Evolutionary conservation across 2,113 vertebrate species (phyloP), one percentile per base, ranked within the genome.

Genomic region (Cottus gobio): DNA sequence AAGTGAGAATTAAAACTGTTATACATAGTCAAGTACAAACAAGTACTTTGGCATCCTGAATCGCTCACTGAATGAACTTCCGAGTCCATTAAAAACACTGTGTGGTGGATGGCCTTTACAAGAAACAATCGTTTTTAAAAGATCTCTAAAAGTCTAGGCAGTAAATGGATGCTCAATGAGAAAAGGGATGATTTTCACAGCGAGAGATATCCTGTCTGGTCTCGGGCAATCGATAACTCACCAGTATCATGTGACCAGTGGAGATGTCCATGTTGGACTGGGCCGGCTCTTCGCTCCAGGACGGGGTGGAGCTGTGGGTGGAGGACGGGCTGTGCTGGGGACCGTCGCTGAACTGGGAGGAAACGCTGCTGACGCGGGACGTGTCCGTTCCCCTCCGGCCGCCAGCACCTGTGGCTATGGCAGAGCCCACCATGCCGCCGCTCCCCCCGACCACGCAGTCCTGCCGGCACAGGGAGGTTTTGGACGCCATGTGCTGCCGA

Each of bases 201-300:
- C 26, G 20, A 4, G 48, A 60, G 2, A 48, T 64, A n/a, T 18
- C 12, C 5, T n/a, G 18, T 7, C 31, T 10, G 2, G 1, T 16
- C 18, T 31, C 3, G 56, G 56, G 16, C 44, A 15, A 11, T 31
- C 11, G 22, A 0, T 24, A 13, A 42, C 95, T 93, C 92, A 99
- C 98, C 95, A 99, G 96, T 90, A 99, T 99, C 98, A 99, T 99
- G 95, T 99, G 98, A 80, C 98, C 98, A 0, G 98, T 99, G 56
- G 98, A 99, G 93, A 99, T 99, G 92, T 99, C 98, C 98, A 99
- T 99, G 92, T 98, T 99, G 82, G 98, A 97, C 90, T 99, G 98
- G n/a, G 97, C 98, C 0, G 98, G 98, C 81, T 99, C 98, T 90
- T 99, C 98, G 0, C 98, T 98, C 98, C 98, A 99, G 82, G 98